Conservation (phyloP, 2,888 invertebrate species). For the Caenorhabditis japonica region DNA sequence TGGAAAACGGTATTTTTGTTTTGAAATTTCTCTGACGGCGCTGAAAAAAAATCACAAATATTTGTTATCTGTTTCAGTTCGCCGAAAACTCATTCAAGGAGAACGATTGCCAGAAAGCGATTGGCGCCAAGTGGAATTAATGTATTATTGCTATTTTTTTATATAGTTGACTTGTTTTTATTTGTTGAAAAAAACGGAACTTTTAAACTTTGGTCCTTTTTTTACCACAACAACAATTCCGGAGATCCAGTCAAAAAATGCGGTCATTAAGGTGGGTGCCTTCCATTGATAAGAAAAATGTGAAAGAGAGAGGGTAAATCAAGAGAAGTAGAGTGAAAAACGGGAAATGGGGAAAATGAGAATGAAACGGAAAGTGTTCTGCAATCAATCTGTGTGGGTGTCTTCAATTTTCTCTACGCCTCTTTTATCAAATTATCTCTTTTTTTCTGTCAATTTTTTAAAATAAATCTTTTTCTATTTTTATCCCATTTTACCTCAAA, state of each 20-base stretch:
- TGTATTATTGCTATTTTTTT: too few species aligned
- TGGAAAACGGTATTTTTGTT: constrained; percentile 39
- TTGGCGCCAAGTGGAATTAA: constrained; percentile 38
- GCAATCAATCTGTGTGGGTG: constrained; percentile 24
- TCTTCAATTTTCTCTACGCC: constrained; percentile 8
- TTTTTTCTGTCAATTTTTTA: not conserved
- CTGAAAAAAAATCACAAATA: not conserved
- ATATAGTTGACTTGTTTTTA: too few species aligned
- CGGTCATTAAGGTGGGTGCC: too few species aligned
- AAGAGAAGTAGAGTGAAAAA: too few species aligned
- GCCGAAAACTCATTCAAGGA: constrained; percentile 38
- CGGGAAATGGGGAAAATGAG: not conserved
- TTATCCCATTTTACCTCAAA: not conserved
- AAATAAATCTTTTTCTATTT: too few species aligned
- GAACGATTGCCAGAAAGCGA: constrained; percentile 33
- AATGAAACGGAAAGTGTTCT: constrained; percentile 25
- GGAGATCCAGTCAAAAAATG: too few species aligned
- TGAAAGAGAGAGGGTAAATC: too few species aligned
- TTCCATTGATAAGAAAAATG: too few species aligned
- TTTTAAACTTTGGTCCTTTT: too few species aligned
- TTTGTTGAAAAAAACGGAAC: too few species aligned
- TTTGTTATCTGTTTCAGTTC: constrained; percentile 20
- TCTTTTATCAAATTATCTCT: constrained; percentile 1
- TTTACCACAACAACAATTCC: too few species aligned
- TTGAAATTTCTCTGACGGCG: not conserved